Base-by-base conservation (phyloP, 2,113 vertebrate species). In the Tragelaphus buxtoni region DNA sequence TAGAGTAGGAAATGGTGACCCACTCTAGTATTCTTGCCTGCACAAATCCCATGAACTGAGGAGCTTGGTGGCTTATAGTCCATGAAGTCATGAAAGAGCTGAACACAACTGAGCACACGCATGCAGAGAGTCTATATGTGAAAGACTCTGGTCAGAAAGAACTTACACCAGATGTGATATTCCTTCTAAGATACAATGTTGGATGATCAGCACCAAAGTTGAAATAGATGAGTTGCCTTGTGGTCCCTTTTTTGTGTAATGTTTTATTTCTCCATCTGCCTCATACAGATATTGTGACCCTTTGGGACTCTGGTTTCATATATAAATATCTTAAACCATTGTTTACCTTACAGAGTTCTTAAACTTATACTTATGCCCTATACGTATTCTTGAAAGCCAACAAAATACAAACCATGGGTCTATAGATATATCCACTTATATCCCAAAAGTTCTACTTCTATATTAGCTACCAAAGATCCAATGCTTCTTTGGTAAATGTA, bases 31-130 rank as follows among this genome's bases (percentile, higher is more conserved):
- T 74, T 42, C 69, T 42, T 74, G 69, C 35, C 69, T 26, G 11
- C 10, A 11, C 32, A 42, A 42, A 74, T 74, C 22, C 22, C 22
- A 42, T 74, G 69, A 42, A 74, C 69, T 42, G 22, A 74, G 69
- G 22, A 74, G 35, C 60, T 24, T 42, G 35, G 22, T 39, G 69
- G 35, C 22, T 20, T 42, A 42, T 2, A 42, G 39, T 74, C 5
- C 35, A 26, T 13, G 22, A 22, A 13, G 22, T 74, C 5, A 24
- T 1, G 3, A 74, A 42, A 74, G 35, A 74, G 35, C 39, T 42
- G 11, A 22, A 74, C 35, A 42, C 0, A 14, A 4, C 22, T 42
- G 69, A 42, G 69, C 5, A 42, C 3, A 42, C 2, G 0, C 22
- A 26, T 42, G 2, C 11, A 74, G 35, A 42, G 20, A 42, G 22